Conservation (phyloP, 2,888 invertebrate species). For the Agrotis clavis region DNA sequence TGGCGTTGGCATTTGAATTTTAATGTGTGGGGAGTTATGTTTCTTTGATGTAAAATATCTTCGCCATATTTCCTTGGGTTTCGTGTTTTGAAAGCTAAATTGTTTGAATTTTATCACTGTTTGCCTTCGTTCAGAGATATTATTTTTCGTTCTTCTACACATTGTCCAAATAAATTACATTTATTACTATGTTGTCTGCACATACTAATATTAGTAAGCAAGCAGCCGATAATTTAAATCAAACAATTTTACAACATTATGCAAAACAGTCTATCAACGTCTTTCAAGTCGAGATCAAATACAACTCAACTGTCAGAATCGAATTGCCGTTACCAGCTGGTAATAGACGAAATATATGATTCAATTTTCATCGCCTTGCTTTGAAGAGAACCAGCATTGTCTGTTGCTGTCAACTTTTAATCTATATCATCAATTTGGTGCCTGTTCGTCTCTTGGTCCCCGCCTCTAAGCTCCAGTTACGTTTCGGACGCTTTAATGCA, state of each 20-base stretch:
- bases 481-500: conserved; percentile 78
- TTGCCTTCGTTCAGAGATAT: conserved; percentile 2
- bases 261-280: conserved; percentile 33
- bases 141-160: background rate
- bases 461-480: conserved; percentile 54
- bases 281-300: conserved; percentile 31
- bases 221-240: conserved; percentile 8
- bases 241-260: background rate
- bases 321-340: conserved; percentile 32
- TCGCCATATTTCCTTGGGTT: conserved; percentile 17
- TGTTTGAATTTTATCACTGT: conserved; percentile 19
- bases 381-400: conserved; percentile 48
- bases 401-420: conserved; percentile 66
- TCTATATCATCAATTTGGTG: conserved; percentile 72
- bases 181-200: background rate
- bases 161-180: background rate
- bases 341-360: conserved; percentile 51
- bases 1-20: conserved; percentile 55
- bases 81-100: conserved; percentile 34
- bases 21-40: conserved; percentile 39
- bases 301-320: conserved; percentile 29
- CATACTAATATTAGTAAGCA: conserved; percentile 1
- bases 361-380: conserved; percentile 53
- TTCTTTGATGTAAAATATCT: conserved; percentile 37
- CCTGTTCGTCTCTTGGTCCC: conserved; percentile 37